Conservation (phyloP, 1,140 invertebrate genomes). For the Andricus grossulariae region DNA sequence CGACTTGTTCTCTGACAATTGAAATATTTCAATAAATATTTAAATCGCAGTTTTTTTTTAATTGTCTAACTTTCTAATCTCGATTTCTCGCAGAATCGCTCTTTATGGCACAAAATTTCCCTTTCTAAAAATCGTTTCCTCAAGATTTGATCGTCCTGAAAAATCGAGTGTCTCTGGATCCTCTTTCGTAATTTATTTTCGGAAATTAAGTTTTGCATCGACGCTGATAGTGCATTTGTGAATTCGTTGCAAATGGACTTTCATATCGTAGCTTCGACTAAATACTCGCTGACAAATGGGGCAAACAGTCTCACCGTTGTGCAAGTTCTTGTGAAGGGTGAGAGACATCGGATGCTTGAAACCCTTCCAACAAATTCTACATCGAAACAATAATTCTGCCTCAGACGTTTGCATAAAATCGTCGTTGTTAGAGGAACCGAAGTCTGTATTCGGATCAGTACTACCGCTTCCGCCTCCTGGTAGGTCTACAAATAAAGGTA, state of each 20-base stretch:
- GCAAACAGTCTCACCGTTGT: constrained; percentile 84
- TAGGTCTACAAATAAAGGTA: constrained; percentile 69
- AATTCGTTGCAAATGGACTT: constrained; percentile 78
- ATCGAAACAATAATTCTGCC: constrained; percentile 77
- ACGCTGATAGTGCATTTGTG: constrained; percentile 68
- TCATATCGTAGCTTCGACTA: constrained; percentile 81
- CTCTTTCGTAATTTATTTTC: constrained; percentile 50
- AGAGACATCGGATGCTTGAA: constrained; percentile 87
- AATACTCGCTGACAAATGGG: constrained; percentile 80
- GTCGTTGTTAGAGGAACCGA: constrained; percentile 57
- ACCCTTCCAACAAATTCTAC: constrained; percentile 83
- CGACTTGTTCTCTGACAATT: no score
- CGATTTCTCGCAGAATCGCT: no score
- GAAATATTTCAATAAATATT: no score
- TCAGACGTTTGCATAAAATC: constrained; percentile 63
- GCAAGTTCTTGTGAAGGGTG: constrained; percentile 84
- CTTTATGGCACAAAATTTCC: constrained; percentile 8
- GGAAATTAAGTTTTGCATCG: constrained; percentile 58
- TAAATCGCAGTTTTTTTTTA: no score
- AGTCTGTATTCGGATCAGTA: constrained; percentile 53
- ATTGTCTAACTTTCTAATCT: no score
- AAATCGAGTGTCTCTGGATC: background rate
- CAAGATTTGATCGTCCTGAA: background rate
- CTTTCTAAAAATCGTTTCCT: background rate
- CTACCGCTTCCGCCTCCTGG: constrained; percentile 56